phyloP scores from a whole-genome alignment of 2,888 invertebrate genomes.

The Limnephilus auricula region DNA sequence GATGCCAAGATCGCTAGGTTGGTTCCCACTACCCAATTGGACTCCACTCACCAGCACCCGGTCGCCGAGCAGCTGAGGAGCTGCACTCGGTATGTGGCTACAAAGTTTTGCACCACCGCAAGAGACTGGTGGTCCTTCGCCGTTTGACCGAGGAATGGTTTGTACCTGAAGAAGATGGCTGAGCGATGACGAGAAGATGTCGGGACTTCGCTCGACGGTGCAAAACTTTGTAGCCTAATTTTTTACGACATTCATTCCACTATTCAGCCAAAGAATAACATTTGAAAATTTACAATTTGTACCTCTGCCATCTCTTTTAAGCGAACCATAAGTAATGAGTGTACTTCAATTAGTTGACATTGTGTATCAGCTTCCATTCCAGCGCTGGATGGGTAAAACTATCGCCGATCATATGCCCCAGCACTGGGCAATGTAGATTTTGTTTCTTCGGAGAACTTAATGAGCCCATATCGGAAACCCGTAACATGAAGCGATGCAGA shows the following conservation, averaged over 20 bases:
- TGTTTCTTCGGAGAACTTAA: slow-evolving; percentile 45
- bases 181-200: slow-evolving; percentile 12
- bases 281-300: slow-evolving; percentile 29
- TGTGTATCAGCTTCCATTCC: slow-evolving; percentile 21
- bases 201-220: slow-evolving; percentile 69
- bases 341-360: slow-evolving; percentile 21
- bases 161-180: slow-evolving; percentile 2
- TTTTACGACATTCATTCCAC: slow-evolving; percentile 52
- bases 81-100: slow-evolving; percentile 53
- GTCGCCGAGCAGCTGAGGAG: slow-evolving; percentile 10
- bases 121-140: slow-evolving; percentile 31
- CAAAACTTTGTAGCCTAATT: slow-evolving; percentile 75
- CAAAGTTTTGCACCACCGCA: slow-evolving; percentile 64
- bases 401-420: not conserved
- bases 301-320: not conserved
- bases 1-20: slow-evolving; percentile 62
- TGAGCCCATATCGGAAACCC: not conserved
- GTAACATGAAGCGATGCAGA: slow-evolving; percentile 5
- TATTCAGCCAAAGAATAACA: slow-evolving; percentile 47
- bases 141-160: slow-evolving; percentile 11
- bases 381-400: not conserved
- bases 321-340: slow-evolving; percentile 5
- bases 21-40: slow-evolving; percentile 51
- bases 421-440: slow-evolving; percentile 41
- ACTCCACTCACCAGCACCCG: not conserved